Evolutionary conservation across 2,797 vertebrate genomes (phyloP), one percentile per base, ranked within the genome.

Genomic region (Centropyge bicolor): DNA sequence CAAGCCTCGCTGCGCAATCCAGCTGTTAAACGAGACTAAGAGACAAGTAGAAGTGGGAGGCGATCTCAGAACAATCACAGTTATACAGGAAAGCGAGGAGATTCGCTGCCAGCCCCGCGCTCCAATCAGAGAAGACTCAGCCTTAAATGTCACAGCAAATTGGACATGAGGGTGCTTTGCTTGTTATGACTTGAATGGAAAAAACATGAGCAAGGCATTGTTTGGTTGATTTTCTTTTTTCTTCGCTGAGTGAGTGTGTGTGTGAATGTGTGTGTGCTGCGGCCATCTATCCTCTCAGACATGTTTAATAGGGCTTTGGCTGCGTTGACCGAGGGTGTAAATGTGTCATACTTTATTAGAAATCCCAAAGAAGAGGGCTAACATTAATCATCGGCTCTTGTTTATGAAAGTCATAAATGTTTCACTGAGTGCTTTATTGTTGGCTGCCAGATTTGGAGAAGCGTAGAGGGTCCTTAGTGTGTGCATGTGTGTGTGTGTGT

Each of bases 351-450:
- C 92, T 95, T 95, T 95, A 95, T 96, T 93, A 95, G 95, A 95
- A 94, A 95, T 95, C 94, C 93, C 92, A 93, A 95, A 96, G 94
- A 94, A 93, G 93, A 94, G 93, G 95, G 92, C 92, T 92, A 93
- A 92, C 95, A 95, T 96, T 95, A 96, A 96, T 96, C 95, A 95
- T 90, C 67, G 87, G 91, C 93, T 94, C 89, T 95, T 96, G 95
- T 96, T 96, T 96, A 96, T 95, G 94, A 95, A 96, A 96, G 94
- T 93, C 91, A 93, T 96, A 96, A 96, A 96, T 91, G 94, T 95
- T 96, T 95, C 93, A 93, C 93, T 90, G 92, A 94, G 93, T 94
- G 90, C 92, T 95, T 96, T 95, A 95, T 95, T 93, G 91, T 94
- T 74, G 49, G 76, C 84, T 85, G 91, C 89, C 91, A 91, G 91